These are phyloP conservation scores for Tapirus terrestris DNA, from an alignment of 2,113 vertebrate species.

Conservation along the genomic window DNA sequence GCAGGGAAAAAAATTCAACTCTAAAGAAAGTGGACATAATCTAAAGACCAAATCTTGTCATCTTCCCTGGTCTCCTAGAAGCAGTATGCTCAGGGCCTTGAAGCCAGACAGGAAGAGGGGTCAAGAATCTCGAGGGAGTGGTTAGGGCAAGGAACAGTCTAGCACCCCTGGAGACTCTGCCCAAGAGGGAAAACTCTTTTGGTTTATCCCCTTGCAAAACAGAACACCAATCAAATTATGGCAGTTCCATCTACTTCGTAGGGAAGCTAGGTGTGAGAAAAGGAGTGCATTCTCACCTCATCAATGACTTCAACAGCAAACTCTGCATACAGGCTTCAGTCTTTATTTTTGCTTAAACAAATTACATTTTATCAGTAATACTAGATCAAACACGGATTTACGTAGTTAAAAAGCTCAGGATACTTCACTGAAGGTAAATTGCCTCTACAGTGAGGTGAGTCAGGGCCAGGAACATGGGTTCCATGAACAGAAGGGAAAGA, in stretches of 20 bases:
- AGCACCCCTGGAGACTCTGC: neutral
- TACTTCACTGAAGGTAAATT: neutral
- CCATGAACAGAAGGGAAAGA: constrained; percentile 31
- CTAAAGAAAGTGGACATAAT: neutral
- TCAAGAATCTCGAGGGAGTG: neutral
- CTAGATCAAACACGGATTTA: neutral
- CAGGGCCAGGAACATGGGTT: neutral
- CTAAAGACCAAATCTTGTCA: neutral
- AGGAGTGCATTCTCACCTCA: neutral
- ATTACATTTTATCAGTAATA: constrained; percentile 23
- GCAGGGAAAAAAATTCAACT: neutral
- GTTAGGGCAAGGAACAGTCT: neutral
- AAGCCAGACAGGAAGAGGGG: neutral
- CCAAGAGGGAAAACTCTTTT: neutral
- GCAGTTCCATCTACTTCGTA: neutral
- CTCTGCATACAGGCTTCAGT: neutral
- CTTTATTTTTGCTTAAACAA: constrained; percentile 35
- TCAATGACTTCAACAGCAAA: constrained; percentile 46
- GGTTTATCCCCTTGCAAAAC: constrained; percentile 3
- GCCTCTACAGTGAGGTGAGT: neutral
- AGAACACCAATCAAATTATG: constrained; percentile 3
- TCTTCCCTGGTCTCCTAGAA: constrained; percentile 10
- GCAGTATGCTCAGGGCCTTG: neutral
- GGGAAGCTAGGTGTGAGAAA: neutral
- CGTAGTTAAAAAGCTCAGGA: neutral